Conservation (phyloP, 2,113 vertebrate genomes). For the Ondatra zibethicus region DNA sequence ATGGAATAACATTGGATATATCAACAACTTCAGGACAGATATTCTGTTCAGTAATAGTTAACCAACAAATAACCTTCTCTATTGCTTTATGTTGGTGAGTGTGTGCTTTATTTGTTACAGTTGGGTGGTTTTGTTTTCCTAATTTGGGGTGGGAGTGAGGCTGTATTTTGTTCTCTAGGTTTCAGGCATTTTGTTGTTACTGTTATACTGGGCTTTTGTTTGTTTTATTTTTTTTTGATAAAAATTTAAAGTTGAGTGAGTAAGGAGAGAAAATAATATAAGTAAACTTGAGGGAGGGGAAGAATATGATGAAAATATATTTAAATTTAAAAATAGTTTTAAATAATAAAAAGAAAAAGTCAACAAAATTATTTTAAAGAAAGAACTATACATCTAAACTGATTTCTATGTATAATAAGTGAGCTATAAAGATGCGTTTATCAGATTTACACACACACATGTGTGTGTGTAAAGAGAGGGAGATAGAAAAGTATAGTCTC, state of each 20-base stretch:
- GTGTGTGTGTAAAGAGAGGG: background rate
- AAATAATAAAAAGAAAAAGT: background rate
- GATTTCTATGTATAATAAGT: background rate
- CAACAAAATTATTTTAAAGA: background rate
- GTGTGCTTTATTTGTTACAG: background rate
- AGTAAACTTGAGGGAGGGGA: background rate
- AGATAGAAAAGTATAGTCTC: background rate
- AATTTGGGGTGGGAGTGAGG: background rate
- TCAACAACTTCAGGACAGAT: background rate
- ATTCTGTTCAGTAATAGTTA: background rate
- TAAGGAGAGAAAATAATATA: background rate
- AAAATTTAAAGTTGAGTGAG: background rate
- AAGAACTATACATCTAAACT: background rate
- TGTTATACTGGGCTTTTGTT: background rate
- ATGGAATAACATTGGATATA: background rate
- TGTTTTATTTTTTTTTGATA: background rate
- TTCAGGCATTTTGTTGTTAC: background rate
- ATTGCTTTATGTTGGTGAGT: background rate
- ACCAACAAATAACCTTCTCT: background rate
- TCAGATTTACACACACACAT: background rate
- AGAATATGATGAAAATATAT: background rate
- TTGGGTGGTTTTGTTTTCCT: background rate
- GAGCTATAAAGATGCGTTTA: background rate
- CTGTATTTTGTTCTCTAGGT: background rate
- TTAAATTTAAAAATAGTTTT: background rate